Percentiles rank a stretch among this genome's conserved stretches.
These are phyloP conservation scores for Euclidia mi DNA, from an alignment of 2,888 invertebrate genomes.

Conservation along the genomic window DNA sequence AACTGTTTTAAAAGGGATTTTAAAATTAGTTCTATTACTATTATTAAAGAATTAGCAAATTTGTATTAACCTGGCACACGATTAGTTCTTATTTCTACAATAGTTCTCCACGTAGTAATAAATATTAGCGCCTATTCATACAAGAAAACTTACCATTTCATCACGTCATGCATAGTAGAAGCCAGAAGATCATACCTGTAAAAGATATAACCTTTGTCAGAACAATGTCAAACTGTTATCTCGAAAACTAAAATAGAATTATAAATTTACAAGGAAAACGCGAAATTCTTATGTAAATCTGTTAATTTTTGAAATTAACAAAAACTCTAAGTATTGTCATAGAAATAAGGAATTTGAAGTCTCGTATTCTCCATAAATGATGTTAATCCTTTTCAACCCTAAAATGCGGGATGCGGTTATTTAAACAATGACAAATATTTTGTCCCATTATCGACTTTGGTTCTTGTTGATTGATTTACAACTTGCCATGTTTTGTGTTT, in stretches of 20 bases:
- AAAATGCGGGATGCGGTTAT: conserved; percentile 41
- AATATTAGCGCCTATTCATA: no score
- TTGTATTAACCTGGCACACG: no score
- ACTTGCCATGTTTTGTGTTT: conserved; percentile 41
- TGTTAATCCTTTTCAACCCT: conserved; percentile 48
- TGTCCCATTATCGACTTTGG: conserved; percentile 36
- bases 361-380: conserved; percentile 39
- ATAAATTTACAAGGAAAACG: neutral
- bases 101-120: no score
- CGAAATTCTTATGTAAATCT: no score
- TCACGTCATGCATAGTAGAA: conserved; percentile 19
- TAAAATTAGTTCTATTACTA: conserved; percentile 54
- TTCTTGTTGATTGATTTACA: conserved; percentile 57
- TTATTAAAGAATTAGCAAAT: conserved; percentile 18
- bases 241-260: neutral
- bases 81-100: no score
- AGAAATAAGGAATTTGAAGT: conserved; percentile 6
- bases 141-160: conserved; percentile 23
- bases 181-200: conserved; percentile 58
- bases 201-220: conserved; percentile 24
- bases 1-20: conserved; percentile 64
- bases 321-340: neutral
- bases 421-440: conserved; percentile 46
- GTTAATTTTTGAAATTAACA: no score
- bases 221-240: neutral